These are phyloP conservation scores for Sylvilagus floridanus DNA, from an alignment of 2,797 vertebrate species.

Conservation along the genomic window DNA sequence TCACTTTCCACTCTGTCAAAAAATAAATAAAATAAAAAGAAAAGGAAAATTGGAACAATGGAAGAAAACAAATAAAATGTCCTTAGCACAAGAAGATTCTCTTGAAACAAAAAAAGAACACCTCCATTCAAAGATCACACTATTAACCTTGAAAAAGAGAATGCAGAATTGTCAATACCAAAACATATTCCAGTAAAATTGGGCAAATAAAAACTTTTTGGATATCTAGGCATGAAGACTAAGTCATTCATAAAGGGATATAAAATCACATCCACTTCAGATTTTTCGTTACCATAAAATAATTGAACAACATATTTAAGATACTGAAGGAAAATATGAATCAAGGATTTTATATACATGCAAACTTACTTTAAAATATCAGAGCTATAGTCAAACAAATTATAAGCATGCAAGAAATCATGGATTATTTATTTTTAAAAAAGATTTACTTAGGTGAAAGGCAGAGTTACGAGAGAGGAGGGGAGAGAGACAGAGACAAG, in stretches of 20 bases:
- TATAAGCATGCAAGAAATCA: background rate
- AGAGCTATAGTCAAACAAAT: constrained; percentile 26
- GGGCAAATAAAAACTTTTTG: background rate
- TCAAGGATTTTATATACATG: background rate
- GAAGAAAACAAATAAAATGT: background rate
- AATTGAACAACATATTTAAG: background rate
- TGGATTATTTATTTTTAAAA: background rate
- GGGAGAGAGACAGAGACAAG: too few relatives aligned
- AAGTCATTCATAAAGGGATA: constrained; percentile 15
- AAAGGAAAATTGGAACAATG: background rate
- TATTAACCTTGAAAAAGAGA: background rate
- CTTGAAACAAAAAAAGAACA: background rate
- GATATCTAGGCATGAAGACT: background rate
- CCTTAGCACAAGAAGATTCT: background rate
- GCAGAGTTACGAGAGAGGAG: too few relatives aligned
- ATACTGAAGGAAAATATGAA: background rate
- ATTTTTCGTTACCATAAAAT: background rate
- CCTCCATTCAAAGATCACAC: background rate
- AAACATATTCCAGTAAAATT: background rate
- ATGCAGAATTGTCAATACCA: background rate
- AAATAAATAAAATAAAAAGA: background rate
- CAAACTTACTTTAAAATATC: constrained; percentile 33
- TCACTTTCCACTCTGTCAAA: too few relatives aligned
- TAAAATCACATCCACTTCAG: constrained; percentile 36
- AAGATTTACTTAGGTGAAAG: too few relatives aligned